Conservation (phyloP, 2,113 vertebrate genomes). For the Edolisoma coerulescens region DNA sequence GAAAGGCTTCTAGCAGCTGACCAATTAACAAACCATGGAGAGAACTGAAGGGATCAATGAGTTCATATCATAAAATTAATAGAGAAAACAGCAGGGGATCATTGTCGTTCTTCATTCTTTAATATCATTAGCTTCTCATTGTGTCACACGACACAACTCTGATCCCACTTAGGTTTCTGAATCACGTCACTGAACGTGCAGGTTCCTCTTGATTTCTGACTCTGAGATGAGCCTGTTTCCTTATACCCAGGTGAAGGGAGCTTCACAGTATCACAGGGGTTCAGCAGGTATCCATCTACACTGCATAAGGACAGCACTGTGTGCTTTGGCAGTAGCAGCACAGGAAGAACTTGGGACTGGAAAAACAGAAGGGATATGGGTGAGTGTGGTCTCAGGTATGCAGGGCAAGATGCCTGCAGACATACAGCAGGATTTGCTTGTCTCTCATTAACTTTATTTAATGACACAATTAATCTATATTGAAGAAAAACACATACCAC, state of each 20-base stretch:
- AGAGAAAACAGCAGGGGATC: neutral
- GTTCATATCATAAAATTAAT: neutral
- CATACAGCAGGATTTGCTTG: neutral
- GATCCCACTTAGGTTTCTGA: neutral
- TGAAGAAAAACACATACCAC: neutral
- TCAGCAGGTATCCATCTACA: neutral
- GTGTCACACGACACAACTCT: fast-evolving
- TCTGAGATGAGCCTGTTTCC: neutral
- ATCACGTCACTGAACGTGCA: fast-evolving
- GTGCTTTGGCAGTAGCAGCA: neutral
- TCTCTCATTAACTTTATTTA: neutral
- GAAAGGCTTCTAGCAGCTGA: neutral
- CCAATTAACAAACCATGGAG: neutral
- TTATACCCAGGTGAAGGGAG: neutral
- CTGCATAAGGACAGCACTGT: neutral
- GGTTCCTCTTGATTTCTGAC: neutral
- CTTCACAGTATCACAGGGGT: neutral
- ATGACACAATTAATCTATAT: neutral
- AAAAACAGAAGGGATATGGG: neutral
- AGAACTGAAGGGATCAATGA: neutral
- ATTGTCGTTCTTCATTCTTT: neutral
- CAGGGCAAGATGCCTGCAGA: neutral
- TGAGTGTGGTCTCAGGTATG: neutral
- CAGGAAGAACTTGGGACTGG: neutral
- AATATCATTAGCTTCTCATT: neutral